phyloP scores from a whole-genome alignment of 2,113 vertebrate genomes.

The Scopus umbretta region DNA sequence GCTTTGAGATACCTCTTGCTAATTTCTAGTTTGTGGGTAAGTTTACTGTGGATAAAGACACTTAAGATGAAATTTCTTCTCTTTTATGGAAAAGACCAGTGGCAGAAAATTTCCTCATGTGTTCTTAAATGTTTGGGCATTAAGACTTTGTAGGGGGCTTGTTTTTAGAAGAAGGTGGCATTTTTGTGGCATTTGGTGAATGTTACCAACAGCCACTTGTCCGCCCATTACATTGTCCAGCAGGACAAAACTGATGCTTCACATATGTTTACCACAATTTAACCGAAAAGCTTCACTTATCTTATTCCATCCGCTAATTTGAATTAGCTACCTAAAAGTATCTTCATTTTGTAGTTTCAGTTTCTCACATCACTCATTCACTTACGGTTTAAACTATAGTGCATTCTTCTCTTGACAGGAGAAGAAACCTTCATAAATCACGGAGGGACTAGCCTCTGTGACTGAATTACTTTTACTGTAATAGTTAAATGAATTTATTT shows the following conservation, averaged over 20 bases:
- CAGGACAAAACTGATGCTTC: not conserved
- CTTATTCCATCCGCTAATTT: not conserved
- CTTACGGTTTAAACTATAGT: not conserved
- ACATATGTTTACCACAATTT: not conserved
- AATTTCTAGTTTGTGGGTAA: not conserved
- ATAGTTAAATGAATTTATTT: not conserved
- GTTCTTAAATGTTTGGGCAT: not conserved
- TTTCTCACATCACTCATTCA: not conserved
- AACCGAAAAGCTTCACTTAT: not conserved
- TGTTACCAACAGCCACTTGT: not conserved
- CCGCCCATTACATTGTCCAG: not conserved
- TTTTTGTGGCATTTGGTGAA: not conserved
- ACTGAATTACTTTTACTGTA: not conserved
- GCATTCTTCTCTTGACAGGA: not conserved
- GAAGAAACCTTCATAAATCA: not conserved
- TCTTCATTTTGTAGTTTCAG: not conserved
- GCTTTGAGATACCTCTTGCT: not conserved
- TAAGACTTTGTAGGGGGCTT: not conserved
- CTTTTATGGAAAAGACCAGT: not conserved
- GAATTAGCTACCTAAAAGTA: not conserved
- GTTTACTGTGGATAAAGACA: not conserved
- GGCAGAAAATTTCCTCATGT: not conserved
- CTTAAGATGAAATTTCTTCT: not conserved
- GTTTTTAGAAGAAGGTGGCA: not conserved
- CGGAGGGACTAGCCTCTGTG: not conserved